Evolutionary conservation across 35 echinoderm and acorn worm species (phyloP).

Genomic region (Lytechinus variegatus): DNA sequence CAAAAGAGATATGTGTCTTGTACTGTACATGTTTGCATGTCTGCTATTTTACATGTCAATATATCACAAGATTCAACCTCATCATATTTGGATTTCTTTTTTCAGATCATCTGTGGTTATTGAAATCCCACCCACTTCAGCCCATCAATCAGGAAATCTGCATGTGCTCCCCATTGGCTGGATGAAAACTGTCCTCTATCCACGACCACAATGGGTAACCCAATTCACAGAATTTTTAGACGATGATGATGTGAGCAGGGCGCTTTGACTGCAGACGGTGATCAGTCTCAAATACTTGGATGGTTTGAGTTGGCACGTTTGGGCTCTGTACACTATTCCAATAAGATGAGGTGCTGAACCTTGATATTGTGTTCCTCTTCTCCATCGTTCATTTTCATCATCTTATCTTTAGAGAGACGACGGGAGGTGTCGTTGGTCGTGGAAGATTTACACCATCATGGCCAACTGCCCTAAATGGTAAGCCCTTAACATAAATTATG

Average conservation of each 20-base stretch:
- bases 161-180: background rate
- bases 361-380: background rate
- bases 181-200: background rate
- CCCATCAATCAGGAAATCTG: background rate
- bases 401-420: background rate
- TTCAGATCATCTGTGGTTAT: background rate
- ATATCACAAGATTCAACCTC: background rate
- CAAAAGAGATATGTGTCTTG: no score
- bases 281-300: background rate
- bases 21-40: no score
- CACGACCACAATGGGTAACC: background rate
- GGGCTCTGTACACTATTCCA: background rate
- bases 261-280: background rate
- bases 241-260: background rate
- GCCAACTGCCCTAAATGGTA: background rate
- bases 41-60: background rate
- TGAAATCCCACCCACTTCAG: background rate
- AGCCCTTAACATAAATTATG: background rate
- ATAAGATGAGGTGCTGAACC: background rate
- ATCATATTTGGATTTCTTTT: background rate
- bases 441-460: background rate
- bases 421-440: background rate
- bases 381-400: background rate
- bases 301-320: background rate
- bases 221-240: background rate